Percentiles rank a stretch among this genome's conserved stretches.
Conservation (phyloP, 2,888 invertebrate genomes). For the Adela reaumurella region DNA sequence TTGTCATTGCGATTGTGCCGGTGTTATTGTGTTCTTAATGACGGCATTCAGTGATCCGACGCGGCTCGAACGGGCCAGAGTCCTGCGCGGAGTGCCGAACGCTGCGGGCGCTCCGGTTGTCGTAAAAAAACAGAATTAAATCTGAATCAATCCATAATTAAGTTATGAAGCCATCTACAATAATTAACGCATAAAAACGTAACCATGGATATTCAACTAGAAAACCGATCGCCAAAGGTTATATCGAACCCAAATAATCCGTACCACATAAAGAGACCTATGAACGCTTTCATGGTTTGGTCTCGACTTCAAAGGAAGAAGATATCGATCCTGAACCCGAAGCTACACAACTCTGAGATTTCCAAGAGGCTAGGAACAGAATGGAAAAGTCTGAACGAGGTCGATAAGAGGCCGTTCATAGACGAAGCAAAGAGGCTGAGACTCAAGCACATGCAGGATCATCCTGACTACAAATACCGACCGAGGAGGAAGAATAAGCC, state of each 20-base stretch:
- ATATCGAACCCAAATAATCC: slow-evolving; percentile 53
- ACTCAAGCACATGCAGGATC: slow-evolving; percentile 68
- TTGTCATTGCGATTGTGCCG: slow-evolving; percentile 48
- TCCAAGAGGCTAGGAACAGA: slow-evolving; percentile 79
- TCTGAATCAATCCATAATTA: too few species aligned
- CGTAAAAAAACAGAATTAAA: too few species aligned
- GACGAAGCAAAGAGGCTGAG: slow-evolving; percentile 81
- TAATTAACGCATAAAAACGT: too few species aligned
- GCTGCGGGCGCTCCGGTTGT: neutral
- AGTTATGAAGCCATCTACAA: too few species aligned
- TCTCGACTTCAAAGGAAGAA: slow-evolving; percentile 82
- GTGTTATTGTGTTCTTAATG: slow-evolving; percentile 47
- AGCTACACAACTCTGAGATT: slow-evolving; percentile 74
- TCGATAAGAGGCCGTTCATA: slow-evolving; percentile 81
- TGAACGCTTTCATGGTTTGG: slow-evolving; percentile 99
- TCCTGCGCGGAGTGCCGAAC: neutral
- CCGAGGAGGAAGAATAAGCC: slow-evolving; percentile 61
- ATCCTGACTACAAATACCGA: slow-evolving; percentile 69
- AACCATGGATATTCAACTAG: neutral
- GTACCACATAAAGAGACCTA: slow-evolving; percentile 88
- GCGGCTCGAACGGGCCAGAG: slow-evolving; percentile 22
- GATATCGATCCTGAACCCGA: slow-evolving; percentile 80
- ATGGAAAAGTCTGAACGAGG: slow-evolving; percentile 78
- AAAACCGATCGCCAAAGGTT: neutral
- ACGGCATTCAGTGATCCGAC: slow-evolving; percentile 42